Evolutionary conservation across 2,113 vertebrate species (phyloP), one percentile per base, ranked within the genome.

Genomic region (Epinephelus moara): DNA sequence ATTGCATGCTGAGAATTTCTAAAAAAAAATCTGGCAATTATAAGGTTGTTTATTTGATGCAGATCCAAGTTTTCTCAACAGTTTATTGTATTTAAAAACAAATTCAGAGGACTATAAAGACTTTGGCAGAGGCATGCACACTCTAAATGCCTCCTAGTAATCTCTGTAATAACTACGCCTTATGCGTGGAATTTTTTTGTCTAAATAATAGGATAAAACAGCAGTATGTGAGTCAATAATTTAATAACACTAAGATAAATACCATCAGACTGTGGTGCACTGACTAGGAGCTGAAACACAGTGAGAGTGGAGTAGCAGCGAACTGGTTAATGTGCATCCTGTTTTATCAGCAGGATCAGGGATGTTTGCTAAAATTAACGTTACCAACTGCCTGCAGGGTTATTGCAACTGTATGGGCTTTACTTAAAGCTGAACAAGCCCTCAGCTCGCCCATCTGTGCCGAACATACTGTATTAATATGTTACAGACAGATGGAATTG

Each of bases 401-500:
- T 19, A 52, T 25, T 56, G 50, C 45, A 37, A 80, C 81, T 52
- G 66, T 23, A 50, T 23, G 0, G 69, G 56, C 75, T 85, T 72
- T 59, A 70, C 21, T 75, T 47, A 53, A 82, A 80, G 79, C 79
- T 30, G 55, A 25, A 18, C 45, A 56, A 62, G 75, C 74, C 42
- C 55, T 9, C 70, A 45, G 49, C 70, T 25, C 55, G 23, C 80
- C 85, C 84, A 80, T 85, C 86, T 88, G 86, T 47, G 37, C 21
- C 40, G 0, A 27, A 47, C 2, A 23, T 14, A 18, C 75, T 25
- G 33, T 10, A 11, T 63, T 64, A 50, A 45, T 69, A 72, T 15
- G 73, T 57, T 69, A 56, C 45, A 75, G 80, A 30, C 85, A 88
- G 84, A 91, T 78, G 84, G 85, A 81, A 68, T 71, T 56, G 84